Conservation (phyloP, 2,888 invertebrate species). For the Drosophila suboccidentalis region DNA sequence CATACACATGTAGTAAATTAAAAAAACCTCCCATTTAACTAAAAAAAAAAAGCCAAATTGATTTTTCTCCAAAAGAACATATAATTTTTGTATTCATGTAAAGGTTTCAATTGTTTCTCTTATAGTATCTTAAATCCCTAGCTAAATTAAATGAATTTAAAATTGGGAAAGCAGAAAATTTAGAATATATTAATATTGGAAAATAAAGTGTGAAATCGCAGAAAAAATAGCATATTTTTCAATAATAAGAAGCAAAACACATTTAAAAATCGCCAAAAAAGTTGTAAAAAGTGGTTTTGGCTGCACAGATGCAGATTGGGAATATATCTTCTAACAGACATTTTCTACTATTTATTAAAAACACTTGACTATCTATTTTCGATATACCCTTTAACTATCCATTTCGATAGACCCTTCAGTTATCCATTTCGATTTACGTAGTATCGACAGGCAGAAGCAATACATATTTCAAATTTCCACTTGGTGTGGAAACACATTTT, state of each 20-base stretch:
- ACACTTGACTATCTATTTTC: background rate
- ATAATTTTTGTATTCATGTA: too few species aligned
- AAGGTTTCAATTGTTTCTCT: too few species aligned
- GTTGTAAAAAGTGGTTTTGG: too few species aligned
- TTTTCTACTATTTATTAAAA: background rate
- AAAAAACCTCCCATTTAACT: background rate
- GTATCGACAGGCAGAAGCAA: background rate
- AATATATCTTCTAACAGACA: too few species aligned
- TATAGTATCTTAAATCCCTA: too few species aligned
- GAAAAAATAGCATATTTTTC: background rate
- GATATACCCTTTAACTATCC: background rate
- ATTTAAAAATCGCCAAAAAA: background rate
- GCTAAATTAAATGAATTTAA: too few species aligned
- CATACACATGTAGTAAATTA: background rate
- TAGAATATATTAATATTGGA: too few species aligned
- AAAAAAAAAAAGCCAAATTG: background rate
- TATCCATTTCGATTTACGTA: background rate
- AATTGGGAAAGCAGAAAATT: too few species aligned
- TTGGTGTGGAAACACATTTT: constrained; percentile 12
- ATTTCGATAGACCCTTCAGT: background rate
- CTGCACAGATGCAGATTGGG: too few species aligned
- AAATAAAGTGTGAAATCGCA: too few species aligned
- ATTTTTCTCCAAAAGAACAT: too few species aligned
- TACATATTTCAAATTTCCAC: constrained; percentile 28
- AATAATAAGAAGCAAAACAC: background rate